Base-by-base conservation (phyloP, 2,113 vertebrate species). In the Helogale parvula region DNA sequence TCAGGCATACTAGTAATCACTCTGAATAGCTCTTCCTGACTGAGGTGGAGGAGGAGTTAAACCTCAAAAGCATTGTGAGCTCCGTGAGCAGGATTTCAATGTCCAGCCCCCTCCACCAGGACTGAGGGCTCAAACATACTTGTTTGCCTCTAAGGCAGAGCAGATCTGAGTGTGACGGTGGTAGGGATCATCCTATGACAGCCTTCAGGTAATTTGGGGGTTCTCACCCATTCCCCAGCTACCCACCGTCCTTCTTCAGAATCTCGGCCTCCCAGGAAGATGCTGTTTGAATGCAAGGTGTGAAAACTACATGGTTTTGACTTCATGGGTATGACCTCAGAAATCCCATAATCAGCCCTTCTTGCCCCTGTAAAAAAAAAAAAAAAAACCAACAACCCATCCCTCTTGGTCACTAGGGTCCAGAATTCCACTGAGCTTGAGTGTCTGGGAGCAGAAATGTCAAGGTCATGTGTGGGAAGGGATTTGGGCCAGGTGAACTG, bases 51-150 rank as follows among this genome's bases (percentile, higher is more conserved):
- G 52, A 41, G 25, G 13, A 31, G 65, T 5, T 19, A 27, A n/a
- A 71, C 1, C 15, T 52, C 5, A 33, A n/a, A 16, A 1, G 71
- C 15, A 10, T 12, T 13, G 14, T 45, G 29, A 54, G 57, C 38
- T 35, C 41, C 33, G 3, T 0, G 8, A 12, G 35, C 27, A 31
- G n/a, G 3, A 23, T 29, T 68, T 89, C 54, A 8, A 19, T 9
- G 17, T n/a, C 2, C 2, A 4, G 2, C 21, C 72, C 5, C 23
- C 50, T 31, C 47, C 10, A 5, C 5, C 57, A 21, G 0, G 0
- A 19, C 71, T 66, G 45, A 50, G 12, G 25, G 27, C 41, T 25
- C 5, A 16, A 3, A 14, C 1, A 8, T 11, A 10, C 47, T 68
- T 50, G 3, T 21, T n/a, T 3, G 1, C 31, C 50, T 79, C 69